Percentiles rank a stretch among this genome's conserved stretches.
These are phyloP conservation scores for Drosophila lini DNA, from an alignment of 1,140 invertebrate genomes.

Conservation along the genomic window DNA sequence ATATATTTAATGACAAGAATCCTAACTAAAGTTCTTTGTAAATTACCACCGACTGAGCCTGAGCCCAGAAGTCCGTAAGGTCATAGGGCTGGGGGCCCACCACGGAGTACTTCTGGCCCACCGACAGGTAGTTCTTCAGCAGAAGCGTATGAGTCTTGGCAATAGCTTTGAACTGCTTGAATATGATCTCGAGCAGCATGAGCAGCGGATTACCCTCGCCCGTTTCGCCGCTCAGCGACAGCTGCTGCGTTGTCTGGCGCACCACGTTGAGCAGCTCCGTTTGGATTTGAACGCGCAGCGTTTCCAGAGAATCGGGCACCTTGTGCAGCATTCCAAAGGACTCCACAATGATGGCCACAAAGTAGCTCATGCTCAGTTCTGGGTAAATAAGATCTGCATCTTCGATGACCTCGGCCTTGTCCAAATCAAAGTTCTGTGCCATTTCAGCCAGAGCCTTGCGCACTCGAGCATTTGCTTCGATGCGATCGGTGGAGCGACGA, in stretches of 20 bases:
- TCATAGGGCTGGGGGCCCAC: slow-evolving; percentile 88
- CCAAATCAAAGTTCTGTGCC: slow-evolving; percentile 77
- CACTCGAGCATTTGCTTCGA: slow-evolving; percentile 84
- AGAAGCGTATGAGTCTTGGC: slow-evolving; percentile 89
- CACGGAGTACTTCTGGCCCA: slow-evolving; percentile 86
- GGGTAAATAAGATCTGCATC: slow-evolving; percentile 88
- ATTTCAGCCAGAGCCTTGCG: slow-evolving; percentile 85
- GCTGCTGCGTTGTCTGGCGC: slow-evolving; percentile 90
- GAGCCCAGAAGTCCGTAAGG: slow-evolving; percentile 94
- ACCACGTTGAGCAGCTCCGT: slow-evolving; percentile 91
- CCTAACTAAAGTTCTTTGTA: background rate
- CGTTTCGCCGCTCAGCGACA: slow-evolving; percentile 84
- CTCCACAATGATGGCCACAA: slow-evolving; percentile 93
- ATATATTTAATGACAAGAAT: background rate
- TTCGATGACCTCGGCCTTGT: slow-evolving; percentile 86
- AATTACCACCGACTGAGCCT: slow-evolving; percentile 94
- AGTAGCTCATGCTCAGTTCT: slow-evolving; percentile 89
- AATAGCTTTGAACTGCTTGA: slow-evolving; percentile 90
- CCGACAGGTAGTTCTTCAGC: slow-evolving; percentile 87
- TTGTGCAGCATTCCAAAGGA: slow-evolving; percentile 93
- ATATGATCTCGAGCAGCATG: slow-evolving; percentile 88
- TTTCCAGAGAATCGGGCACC: slow-evolving; percentile 93
- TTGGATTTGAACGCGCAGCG: slow-evolving; percentile 92
- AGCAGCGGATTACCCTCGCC: slow-evolving; percentile 84
- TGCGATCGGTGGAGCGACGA: slow-evolving; percentile 85